These are phyloP conservation scores for Poeciliopsis infans DNA, from an alignment of 2,797 vertebrate genomes.

Conservation along the genomic window DNA sequence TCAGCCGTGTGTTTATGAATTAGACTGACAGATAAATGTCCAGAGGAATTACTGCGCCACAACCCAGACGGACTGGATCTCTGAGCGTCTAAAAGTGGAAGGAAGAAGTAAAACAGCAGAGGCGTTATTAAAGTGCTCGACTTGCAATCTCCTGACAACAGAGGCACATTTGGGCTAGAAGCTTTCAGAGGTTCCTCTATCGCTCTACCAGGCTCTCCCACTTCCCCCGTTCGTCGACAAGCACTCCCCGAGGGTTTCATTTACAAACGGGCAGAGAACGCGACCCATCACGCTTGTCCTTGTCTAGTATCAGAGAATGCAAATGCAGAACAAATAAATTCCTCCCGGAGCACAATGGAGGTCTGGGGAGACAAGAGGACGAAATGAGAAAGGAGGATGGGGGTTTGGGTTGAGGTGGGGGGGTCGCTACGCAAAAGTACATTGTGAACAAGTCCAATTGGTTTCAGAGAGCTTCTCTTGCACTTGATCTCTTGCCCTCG, in stretches of 20 bases:
- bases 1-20: conserved; percentile 76
- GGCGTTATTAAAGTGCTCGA: conserved; percentile 80
- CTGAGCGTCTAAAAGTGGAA: conserved; percentile 52
- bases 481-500: conserved; percentile 86
- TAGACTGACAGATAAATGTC: conserved; percentile 70
- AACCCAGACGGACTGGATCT: conserved; percentile 52
- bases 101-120: conserved; percentile 65
- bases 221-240: conserved; percentile 75
- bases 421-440: conserved; percentile 65
- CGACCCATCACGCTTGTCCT: conserved; percentile 75
- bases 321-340: conserved; percentile 82
- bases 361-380: conserved; percentile 69
- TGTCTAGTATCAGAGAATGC: conserved; percentile 77
- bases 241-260: conserved; percentile 75
- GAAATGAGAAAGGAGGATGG: conserved; percentile 68
- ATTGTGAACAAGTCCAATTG: conserved; percentile 75
- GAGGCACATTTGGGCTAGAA: conserved; percentile 65
- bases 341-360: conserved; percentile 68
- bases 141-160: conserved; percentile 78
- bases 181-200: conserved; percentile 58
- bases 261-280: conserved; percentile 75
- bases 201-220: conserved; percentile 73
- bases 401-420: conserved; percentile 25
- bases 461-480: conserved; percentile 78
- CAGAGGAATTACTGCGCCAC: conserved; percentile 1